Evolutionary conservation across 1,140 invertebrate genomes (phyloP).

Genomic region (Neodiprion lecontei): DNA sequence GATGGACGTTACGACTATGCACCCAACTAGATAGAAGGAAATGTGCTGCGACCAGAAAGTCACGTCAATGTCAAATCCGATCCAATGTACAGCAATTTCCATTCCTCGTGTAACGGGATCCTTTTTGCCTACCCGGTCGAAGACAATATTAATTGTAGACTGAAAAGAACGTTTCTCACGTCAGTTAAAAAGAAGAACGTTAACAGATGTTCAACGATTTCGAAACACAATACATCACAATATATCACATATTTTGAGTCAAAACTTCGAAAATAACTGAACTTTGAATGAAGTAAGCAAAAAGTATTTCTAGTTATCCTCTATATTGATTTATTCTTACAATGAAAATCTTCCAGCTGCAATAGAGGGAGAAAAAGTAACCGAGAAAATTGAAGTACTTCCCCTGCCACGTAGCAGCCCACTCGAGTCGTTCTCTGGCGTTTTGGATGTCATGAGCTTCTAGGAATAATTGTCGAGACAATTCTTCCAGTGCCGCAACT

Average conservation of each 20-base stretch:
- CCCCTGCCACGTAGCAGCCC: conserved; percentile 96
- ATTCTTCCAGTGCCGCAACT: conserved; percentile 87
- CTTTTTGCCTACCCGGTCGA: conserved; percentile 97
- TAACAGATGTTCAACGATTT: conserved; percentile 19
- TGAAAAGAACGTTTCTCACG: conserved; percentile 57
- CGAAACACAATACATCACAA: neutral
- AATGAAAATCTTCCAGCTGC: conserved; percentile 99
- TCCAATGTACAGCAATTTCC: conserved; percentile 97
- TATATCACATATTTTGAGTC: conserved; percentile 19
- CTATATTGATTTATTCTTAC: conserved; percentile 66
- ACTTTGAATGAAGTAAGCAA: too few species aligned
- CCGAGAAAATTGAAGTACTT: conserved; percentile 99
- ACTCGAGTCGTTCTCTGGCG: conserved; percentile 91
- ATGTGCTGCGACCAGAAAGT: conserved; percentile 99
- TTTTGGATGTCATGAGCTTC: conserved; percentile 94
- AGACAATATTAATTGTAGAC: conserved; percentile 98
- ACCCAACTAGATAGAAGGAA: conserved; percentile 96
- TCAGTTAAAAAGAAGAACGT: conserved; percentile 23
- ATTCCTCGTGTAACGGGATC: conserved; percentile 97
- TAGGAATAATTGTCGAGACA: conserved; percentile 93
- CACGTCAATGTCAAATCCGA: conserved; percentile 96
- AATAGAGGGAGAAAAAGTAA: conserved; percentile 99
- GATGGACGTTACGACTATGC: conserved; percentile 98
- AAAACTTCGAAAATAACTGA: neutral
- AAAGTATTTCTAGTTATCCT: too few species aligned